Percentiles rank a stretch among this genome's conserved stretches.
Conservation (phyloP, 1,140 invertebrate species). For the Lasioglossum baleicum region DNA sequence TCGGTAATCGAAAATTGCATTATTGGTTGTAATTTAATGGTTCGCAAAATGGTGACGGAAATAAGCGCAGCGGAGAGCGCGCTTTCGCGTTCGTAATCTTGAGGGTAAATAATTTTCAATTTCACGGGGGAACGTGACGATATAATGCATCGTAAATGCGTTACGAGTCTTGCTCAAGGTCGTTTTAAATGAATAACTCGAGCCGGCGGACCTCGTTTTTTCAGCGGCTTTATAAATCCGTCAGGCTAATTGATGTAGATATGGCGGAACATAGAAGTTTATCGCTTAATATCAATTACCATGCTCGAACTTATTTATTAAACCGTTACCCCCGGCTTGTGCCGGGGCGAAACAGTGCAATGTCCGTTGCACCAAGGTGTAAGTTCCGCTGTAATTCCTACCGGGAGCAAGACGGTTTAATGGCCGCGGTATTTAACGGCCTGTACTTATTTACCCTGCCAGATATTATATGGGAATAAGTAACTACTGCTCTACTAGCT, state of each 20-base stretch:
- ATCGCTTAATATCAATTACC: conserved; percentile 1
- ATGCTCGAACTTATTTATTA: conserved; percentile 14
- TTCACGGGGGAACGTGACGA: background rate
- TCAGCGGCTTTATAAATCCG: background rate
- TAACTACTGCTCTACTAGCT: background rate
- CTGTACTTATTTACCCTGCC: conserved; percentile 2
- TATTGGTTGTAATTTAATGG: no score
- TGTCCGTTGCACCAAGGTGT: conserved; percentile 8
- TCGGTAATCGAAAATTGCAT: no score
- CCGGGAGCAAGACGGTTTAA: conserved; percentile 14
- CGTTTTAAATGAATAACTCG: no score
- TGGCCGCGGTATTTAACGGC: conserved; percentile 14
- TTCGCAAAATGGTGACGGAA: no score
- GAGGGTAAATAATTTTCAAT: conserved; percentile 13
- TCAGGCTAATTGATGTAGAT: background rate
- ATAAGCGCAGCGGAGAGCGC: background rate
- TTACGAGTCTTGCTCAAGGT: background rate
- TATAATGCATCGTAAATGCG: conserved; percentile 13
- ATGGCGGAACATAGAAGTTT: background rate
- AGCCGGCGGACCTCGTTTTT: background rate
- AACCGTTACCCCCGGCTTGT: background rate
- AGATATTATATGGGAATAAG: conserved; percentile 10
- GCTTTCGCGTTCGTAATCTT: background rate
- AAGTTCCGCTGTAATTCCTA: conserved; percentile 10
- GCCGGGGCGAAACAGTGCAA: background rate